Evolutionary conservation across 2,888 invertebrate species (phyloP), one percentile per base, ranked within the genome.

Genomic region (Ashinkailepas kermadecensis): DNA sequence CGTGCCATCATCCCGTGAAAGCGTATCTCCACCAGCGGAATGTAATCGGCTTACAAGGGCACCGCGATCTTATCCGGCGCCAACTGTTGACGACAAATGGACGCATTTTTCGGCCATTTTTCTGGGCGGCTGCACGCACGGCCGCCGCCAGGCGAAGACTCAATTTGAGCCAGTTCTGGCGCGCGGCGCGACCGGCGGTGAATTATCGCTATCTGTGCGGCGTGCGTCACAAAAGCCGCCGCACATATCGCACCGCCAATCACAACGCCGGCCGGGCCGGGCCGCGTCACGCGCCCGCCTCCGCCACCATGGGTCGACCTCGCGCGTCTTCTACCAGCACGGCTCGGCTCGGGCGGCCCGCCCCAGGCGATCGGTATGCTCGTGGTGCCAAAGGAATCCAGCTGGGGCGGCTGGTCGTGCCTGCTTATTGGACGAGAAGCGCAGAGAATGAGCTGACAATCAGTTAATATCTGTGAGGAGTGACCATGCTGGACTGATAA

Each of bases 151-250:
- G 74, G 74, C 74, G 18, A 74, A 74, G 54, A 13, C 74, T 74
- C 74, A 74, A 74, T 74, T 74, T 74, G 74, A 74, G 74, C 18
- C 39, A 74, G 74, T 74, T 74, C 15, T 54, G 18, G 74, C 54
- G 15, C 74, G 74, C 62, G 65, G 74, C 54, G 7, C 9, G 18
- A 54, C 1, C 54, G 74, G 9, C 21, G 23, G 74, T 74, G 54
- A 54, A 54, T 39, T 74, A 74, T 70, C 39, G 39, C 54, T 39
- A 74, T 74, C 74, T 39, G 74, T n/a, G 74, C 39, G 54, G 54
- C 2, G 74, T 7, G 74, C 54, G 74, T 25, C 25, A 67, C 67
- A 67, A 67, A 67, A 67, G 67, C 12, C 25, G 25, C 67, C 25
- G 23, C 67, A 4, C 39, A 39, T 39, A 39, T 39, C 39, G 39